Evolutionary conservation across 2,797 vertebrate species (phyloP).

Genomic region (Chloroceryle amazona): DNA sequence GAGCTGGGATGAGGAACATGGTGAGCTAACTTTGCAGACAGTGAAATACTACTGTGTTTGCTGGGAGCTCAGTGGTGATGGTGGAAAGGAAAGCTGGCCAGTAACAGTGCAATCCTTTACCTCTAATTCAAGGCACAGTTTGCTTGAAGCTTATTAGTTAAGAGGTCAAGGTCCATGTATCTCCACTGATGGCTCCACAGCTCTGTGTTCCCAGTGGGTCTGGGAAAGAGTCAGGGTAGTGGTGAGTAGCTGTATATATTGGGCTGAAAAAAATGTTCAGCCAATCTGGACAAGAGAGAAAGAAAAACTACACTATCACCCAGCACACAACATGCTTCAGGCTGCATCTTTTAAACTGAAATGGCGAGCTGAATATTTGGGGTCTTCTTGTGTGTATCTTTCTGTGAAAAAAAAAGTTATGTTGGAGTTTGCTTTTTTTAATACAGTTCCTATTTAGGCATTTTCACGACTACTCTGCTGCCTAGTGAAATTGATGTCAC

Average conservation of each 20-base stretch:
- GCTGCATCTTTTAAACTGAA: background rate
- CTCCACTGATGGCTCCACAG: background rate
- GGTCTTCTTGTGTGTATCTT: background rate
- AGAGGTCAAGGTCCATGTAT: background rate
- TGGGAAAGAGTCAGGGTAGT: background rate
- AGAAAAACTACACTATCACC: background rate
- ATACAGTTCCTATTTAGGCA: background rate
- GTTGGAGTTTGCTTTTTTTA: background rate
- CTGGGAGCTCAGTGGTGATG: background rate
- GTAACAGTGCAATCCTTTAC: background rate
- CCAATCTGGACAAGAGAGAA: background rate
- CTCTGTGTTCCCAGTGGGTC: background rate
- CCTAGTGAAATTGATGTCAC: fast-evolving
- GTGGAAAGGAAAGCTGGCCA: background rate
- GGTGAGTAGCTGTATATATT: background rate
- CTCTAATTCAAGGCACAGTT: background rate
- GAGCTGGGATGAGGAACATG: background rate
- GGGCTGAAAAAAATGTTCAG: background rate
- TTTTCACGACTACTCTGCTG: background rate
- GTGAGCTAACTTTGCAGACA: background rate
- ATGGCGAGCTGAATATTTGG: background rate
- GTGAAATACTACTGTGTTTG: background rate
- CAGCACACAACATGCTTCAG: background rate
- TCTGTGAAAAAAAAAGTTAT: background rate
- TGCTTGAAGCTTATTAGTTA: background rate